These are phyloP conservation scores for Onychorhynchus coronatus DNA, from an alignment of 2,113 vertebrate species.

Conservation along the genomic window DNA sequence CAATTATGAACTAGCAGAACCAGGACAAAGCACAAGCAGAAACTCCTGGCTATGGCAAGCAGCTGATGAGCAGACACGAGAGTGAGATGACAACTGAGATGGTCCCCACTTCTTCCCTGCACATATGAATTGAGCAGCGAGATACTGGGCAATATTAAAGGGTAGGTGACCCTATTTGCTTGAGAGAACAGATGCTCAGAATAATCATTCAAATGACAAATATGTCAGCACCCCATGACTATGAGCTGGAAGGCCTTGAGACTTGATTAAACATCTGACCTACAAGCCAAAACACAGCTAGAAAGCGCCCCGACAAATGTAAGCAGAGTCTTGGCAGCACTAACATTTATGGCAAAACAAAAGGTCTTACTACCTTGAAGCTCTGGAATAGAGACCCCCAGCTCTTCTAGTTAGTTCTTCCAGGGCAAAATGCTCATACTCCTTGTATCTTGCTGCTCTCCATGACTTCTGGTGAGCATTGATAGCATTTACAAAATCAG, in stretches of 20 bases:
- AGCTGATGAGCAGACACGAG: background rate
- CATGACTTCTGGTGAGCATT: slow-evolving; percentile 87
- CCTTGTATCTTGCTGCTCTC: slow-evolving; percentile 81
- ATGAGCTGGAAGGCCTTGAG: background rate
- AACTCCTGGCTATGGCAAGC: background rate
- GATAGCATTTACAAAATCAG: slow-evolving; percentile 81
- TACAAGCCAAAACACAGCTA: background rate
- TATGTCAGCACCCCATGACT: background rate
- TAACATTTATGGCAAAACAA: background rate
- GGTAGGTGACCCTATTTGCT: background rate
- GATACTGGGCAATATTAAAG: background rate
- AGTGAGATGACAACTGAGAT: background rate
- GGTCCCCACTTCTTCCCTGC: background rate
- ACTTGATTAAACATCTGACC: background rate
- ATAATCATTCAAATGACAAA: background rate
- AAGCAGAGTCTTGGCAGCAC: background rate
- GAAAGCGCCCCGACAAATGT: background rate
- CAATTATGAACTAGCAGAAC: background rate
- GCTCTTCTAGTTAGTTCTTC: slow-evolving; percentile 80
- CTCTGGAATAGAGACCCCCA: slow-evolving; percentile 77
- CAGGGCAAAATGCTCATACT: slow-evolving; percentile 79
- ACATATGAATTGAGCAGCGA: background rate
- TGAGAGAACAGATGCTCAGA: background rate
- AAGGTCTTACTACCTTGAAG: slow-evolving; percentile 71
- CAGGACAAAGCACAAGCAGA: background rate